Conservation (phyloP, 2,888 invertebrate species). For the Leptothorax acervorum region DNA sequence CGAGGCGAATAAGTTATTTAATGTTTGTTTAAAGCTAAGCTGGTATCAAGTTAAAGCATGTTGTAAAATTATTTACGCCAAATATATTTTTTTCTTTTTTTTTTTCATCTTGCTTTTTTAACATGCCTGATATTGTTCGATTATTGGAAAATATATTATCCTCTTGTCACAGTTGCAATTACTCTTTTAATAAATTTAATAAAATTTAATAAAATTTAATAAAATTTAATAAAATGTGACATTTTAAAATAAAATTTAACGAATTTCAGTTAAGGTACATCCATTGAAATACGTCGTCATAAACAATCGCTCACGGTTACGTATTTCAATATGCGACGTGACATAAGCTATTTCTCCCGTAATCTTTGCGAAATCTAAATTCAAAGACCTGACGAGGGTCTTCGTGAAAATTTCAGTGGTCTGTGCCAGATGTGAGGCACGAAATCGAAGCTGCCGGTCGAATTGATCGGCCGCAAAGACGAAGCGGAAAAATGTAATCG, state of each 20-base stretch:
- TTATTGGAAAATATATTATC: neutral
- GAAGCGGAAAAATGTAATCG: slow-evolving; percentile 44
- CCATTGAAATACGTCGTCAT: neutral
- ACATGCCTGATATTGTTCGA: neutral
- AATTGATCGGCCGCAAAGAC: slow-evolving; percentile 47
- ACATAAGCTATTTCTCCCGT: neutral
- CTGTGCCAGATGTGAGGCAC: slow-evolving; percentile 23
- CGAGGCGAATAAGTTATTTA: neutral
- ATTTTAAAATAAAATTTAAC: neutral
- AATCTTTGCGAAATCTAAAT: slow-evolving; percentile 30
- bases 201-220: neutral
- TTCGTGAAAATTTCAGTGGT: slow-evolving; percentile 25
- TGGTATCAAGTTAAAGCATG: neutral
- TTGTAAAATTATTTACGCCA: neutral
- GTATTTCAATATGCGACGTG: neutral
- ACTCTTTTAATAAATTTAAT: neutral
- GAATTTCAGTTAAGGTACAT: neutral
- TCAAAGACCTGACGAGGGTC: slow-evolving; percentile 15
- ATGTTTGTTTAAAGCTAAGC: neutral
- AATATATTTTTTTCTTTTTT: neutral
- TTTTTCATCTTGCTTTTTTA: neutral
- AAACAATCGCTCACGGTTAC: neutral
- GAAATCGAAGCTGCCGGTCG: slow-evolving; percentile 19
- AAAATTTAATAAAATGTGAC: neutral
- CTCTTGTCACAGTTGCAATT: neutral